Conservation (phyloP, 2,888 invertebrate species). For the Drosophila paranaensis region DNA sequence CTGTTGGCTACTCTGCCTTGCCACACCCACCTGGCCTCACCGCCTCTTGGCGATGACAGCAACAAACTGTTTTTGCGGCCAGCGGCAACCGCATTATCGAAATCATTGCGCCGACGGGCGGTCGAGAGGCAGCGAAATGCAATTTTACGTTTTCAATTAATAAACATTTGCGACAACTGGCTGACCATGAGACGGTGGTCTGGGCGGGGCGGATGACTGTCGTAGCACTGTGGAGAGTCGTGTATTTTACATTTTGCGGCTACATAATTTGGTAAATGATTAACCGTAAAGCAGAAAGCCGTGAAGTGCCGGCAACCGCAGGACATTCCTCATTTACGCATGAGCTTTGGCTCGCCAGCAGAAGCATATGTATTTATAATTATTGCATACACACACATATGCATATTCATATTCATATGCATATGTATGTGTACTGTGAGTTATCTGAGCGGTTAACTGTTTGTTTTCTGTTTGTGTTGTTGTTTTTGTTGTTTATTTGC, state of each 20-base stretch:
- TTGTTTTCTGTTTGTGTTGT: slow-evolving; percentile 18
- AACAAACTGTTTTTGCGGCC: slow-evolving; percentile 78
- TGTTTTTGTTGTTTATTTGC: slow-evolving; percentile 9
- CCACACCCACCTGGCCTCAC: slow-evolving; percentile 1
- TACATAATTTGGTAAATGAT: slow-evolving; percentile 79
- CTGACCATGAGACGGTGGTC: slow-evolving; percentile 12
- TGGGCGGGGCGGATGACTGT: neutral
- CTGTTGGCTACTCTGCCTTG: slow-evolving; percentile 8
- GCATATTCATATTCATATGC: too few relatives aligned
- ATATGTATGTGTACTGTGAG: neutral
- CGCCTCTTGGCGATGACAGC: slow-evolving; percentile 60
- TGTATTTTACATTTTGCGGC: slow-evolving; percentile 77
- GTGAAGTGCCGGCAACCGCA: slow-evolving; percentile 67
- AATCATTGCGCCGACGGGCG: slow-evolving; percentile 69
- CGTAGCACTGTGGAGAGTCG: slow-evolving; percentile 14
- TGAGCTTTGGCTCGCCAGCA: slow-evolving; percentile 19
- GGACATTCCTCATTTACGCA: slow-evolving; percentile 55
- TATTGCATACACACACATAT: slow-evolving; percentile 25
- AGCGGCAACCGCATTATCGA: slow-evolving; percentile 76
- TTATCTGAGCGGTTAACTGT: slow-evolving; percentile 26
- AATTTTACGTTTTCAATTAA: slow-evolving; percentile 79
- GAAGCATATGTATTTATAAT: slow-evolving; percentile 47
- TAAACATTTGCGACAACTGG: slow-evolving; percentile 75
- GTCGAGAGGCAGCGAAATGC: slow-evolving; percentile 61
- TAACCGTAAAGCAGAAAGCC: slow-evolving; percentile 68